Percentiles rank a stretch among this genome's conserved stretches.
Evolutionary conservation across 2,888 invertebrate genomes (phyloP).

Genomic region (Caenorhabditis virilis): DNA sequence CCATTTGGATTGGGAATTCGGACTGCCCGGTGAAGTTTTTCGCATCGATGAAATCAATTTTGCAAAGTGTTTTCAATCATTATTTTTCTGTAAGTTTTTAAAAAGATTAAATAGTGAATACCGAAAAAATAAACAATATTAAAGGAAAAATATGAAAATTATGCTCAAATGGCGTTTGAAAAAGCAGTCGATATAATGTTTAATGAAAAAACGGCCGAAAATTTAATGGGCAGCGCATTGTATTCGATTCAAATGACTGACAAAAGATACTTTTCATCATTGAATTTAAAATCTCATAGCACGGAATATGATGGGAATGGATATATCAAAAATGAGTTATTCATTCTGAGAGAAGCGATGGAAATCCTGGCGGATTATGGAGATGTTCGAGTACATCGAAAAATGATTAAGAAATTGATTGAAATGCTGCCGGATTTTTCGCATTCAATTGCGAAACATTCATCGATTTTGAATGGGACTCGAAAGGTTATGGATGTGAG

Average conservation of each 20-base stretch:
- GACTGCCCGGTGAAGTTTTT: background rate
- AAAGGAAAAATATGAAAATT: background rate
- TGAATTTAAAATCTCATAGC: background rate
- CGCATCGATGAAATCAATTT: background rate
- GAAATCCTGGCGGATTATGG: background rate
- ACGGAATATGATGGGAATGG: background rate
- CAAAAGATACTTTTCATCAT: background rate
- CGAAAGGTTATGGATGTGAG: background rate
- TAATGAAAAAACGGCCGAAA: background rate
- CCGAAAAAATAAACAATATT: background rate
- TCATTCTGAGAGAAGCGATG: background rate
- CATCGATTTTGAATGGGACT: background rate
- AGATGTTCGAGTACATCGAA: background rate
- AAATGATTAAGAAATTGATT: background rate
- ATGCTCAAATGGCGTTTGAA: background rate
- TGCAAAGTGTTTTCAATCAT: background rate
- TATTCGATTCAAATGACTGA: background rate
- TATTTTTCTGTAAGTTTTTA: background rate
- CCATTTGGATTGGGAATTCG: background rate
- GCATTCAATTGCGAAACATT: background rate
- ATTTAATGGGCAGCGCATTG: background rate
- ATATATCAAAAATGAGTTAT: background rate
- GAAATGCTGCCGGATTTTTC: background rate
- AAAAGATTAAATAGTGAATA: too few species aligned
- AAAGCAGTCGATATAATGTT: background rate